phyloP scores from a whole-genome alignment of 2,113 vertebrate species.

The Pyrgilauda ruficollis region DNA sequence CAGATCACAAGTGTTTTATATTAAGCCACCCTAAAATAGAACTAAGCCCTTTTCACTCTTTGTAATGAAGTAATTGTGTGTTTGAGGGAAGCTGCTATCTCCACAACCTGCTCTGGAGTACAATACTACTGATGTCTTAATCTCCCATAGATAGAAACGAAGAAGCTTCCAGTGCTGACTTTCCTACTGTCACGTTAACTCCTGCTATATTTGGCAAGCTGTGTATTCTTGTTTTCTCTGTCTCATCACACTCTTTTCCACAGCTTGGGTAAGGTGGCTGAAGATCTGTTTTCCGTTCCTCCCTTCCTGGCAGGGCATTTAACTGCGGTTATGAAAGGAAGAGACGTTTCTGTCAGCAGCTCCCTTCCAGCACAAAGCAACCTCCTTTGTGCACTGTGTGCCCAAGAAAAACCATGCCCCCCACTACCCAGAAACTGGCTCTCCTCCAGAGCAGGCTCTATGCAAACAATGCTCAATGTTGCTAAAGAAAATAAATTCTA shows the following conservation, averaged over 20 bases:
- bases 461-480: background rate
- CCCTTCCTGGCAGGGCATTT: slow-evolving; percentile 36
- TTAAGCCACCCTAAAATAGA: slow-evolving; percentile 70
- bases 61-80: slow-evolving; percentile 68
- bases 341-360: slow-evolving; percentile 16
- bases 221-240: slow-evolving; percentile 10
- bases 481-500: background rate
- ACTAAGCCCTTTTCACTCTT: slow-evolving; percentile 63
- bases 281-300: slow-evolving; percentile 27
- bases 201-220: slow-evolving; percentile 1
- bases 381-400: background rate
- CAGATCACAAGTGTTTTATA: slow-evolving; percentile 73
- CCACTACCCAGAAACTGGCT: background rate
- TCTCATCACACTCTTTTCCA: background rate
- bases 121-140: slow-evolving; percentile 23
- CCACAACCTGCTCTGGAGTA: background rate
- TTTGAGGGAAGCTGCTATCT: slow-evolving; percentile 51
- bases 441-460: background rate
- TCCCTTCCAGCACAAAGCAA: slow-evolving; percentile 21
- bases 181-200: background rate
- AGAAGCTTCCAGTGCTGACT: background rate
- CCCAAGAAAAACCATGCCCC: background rate
- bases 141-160: background rate
- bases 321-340: slow-evolving; percentile 20
- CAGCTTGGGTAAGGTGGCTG: slow-evolving; percentile 15